Evolutionary conservation across 2,113 vertebrate species (phyloP).

Genomic region (Tenrec ecaudatus): DNA sequence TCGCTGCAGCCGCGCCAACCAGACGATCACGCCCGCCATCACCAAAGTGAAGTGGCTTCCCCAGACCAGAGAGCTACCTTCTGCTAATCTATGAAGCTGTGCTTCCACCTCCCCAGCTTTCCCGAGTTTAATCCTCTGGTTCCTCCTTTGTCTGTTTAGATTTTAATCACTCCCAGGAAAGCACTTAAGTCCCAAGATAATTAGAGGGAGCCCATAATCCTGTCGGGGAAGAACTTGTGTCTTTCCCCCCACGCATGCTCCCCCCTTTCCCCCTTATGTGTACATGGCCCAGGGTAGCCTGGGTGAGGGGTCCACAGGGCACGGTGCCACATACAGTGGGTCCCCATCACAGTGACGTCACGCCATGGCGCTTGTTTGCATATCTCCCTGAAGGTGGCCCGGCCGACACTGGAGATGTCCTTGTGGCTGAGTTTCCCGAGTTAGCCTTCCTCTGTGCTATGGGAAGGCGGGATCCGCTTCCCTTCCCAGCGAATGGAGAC

Average conservation of each 20-base stretch:
- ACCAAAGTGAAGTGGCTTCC: neutral
- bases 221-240: neutral
- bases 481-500: neutral
- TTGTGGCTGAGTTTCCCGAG: neutral
- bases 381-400: neutral
- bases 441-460: slow-evolving; percentile 6
- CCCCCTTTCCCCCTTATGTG: rapidly evolving
- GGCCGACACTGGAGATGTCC: neutral
- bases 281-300: neutral
- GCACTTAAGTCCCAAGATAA: slow-evolving; percentile 30
- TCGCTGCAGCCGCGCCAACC: neutral
- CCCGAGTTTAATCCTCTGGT: slow-evolving; percentile 17
- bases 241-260: neutral
- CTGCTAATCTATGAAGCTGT: slow-evolving; percentile 9
- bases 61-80: neutral
- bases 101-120: neutral
- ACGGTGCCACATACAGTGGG: rapidly evolving
- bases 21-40: slow-evolving; percentile 33
- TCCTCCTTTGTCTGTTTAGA: slow-evolving; percentile 42
- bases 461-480: slow-evolving; percentile 37
- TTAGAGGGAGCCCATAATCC: neutral
- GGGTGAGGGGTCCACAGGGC: neutral
- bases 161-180: slow-evolving; percentile 52
- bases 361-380: neutral
- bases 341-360: neutral